Evolutionary conservation across 2,888 invertebrate species (phyloP).

Genomic region (Caenorhabditis wallacei): DNA sequence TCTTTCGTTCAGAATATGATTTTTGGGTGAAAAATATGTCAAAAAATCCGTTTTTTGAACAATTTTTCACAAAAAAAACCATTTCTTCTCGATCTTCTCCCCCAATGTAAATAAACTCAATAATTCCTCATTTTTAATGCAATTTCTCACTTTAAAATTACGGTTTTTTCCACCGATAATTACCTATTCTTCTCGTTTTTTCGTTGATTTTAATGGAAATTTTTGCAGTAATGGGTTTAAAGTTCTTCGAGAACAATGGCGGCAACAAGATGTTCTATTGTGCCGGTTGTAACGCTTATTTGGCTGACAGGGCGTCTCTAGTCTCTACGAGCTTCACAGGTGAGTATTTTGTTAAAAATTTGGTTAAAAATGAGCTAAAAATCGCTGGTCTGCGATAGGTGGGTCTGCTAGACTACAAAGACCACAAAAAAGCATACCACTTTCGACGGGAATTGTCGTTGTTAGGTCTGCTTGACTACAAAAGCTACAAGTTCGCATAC

Average conservation of each 20-base stretch:
- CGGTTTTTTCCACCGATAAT: not conserved
- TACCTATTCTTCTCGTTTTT: not conserved
- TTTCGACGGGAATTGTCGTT: too few species aligned
- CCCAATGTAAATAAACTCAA: too few species aligned
- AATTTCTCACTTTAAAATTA: too few species aligned
- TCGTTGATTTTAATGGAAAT: not conserved
- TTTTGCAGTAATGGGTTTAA: slow-evolving; percentile 89
- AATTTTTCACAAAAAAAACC: too few species aligned
- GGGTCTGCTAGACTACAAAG: too few species aligned
- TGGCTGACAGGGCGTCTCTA: slow-evolving; percentile 95
- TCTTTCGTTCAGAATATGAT: too few species aligned
- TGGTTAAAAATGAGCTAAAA: not conserved
- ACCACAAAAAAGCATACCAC: too few species aligned
- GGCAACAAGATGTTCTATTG: slow-evolving; percentile 95
- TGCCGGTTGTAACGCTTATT: slow-evolving; percentile 94
- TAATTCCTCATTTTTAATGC: too few species aligned
- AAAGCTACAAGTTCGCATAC: too few species aligned
- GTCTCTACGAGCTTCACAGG: slow-evolving; percentile 85
- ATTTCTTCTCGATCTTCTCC: too few species aligned
- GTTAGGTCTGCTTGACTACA: too few species aligned
- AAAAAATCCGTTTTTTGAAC: not conserved
- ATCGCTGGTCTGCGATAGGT: not conserved
- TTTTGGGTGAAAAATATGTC: too few species aligned
- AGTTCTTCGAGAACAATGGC: slow-evolving; percentile 96
- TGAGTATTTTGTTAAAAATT: not conserved